phyloP scores from a whole-genome alignment of 2,888 invertebrate species.

The Drosophila nr. perissopoda region DNA sequence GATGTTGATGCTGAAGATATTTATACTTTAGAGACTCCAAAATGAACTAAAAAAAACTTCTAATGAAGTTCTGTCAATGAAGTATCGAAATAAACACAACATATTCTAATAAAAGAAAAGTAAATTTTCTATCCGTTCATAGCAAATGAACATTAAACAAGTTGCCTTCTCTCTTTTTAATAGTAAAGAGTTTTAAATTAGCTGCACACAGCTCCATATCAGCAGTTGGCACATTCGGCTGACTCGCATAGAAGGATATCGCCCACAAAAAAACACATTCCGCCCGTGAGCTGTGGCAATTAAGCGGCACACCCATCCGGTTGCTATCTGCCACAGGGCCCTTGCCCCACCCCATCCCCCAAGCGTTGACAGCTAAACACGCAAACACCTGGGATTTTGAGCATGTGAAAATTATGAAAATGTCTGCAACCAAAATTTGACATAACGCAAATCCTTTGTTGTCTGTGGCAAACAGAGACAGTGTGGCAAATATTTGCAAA shows the following conservation, averaged over 20 bases:
- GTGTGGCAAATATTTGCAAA: slow-evolving; percentile 7
- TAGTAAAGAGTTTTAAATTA: background rate
- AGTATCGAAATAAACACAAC: background rate
- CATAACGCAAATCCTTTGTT: slow-evolving; percentile 71
- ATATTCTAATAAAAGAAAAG: background rate
- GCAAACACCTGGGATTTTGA: slow-evolving; percentile 44
- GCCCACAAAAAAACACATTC: slow-evolving; percentile 6
- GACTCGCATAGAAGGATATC: slow-evolving; percentile 4
- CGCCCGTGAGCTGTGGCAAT: slow-evolving; percentile 55
- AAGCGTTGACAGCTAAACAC: slow-evolving; percentile 41
- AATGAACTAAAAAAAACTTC: background rate
- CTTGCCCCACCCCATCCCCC: too few species aligned
- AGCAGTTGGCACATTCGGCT: slow-evolving; percentile 16
- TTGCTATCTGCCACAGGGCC: background rate
- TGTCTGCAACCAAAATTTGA: slow-evolving; percentile 62
- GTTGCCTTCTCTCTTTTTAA: background rate
- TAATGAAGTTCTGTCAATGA: background rate
- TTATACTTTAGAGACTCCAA: background rate
- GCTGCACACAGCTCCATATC: background rate
- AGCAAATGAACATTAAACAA: background rate
- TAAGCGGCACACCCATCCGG: slow-evolving; percentile 55
- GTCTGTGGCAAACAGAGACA: slow-evolving; percentile 50
- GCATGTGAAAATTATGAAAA: slow-evolving; percentile 76
- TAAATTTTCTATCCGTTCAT: background rate
- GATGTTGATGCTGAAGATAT: background rate